A percentile compares a stretch with the other conserved stretches of the same genome.
Conservation (phyloP, 2,888 invertebrate genomes). For the Chrysomela aeneicollis region DNA sequence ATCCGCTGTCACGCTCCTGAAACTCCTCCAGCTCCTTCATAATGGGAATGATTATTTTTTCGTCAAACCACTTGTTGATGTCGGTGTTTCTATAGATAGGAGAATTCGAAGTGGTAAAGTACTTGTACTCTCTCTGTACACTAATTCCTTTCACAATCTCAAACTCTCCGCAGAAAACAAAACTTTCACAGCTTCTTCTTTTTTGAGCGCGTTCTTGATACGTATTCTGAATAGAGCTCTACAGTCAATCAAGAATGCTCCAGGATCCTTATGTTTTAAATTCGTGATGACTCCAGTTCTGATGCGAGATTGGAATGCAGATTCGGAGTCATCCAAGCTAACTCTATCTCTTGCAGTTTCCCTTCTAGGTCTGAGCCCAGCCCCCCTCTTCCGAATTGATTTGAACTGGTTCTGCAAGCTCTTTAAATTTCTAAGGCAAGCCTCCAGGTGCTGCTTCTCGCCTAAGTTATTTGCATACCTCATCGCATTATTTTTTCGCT, state of each 20-base stretch:
- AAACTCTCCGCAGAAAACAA: constrained; percentile 39
- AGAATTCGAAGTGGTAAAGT: neutral
- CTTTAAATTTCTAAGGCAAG: too few relatives aligned
- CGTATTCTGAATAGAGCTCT: constrained; percentile 19
- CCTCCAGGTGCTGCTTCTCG: too few relatives aligned
- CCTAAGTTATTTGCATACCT: too few relatives aligned
- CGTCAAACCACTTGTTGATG: neutral
- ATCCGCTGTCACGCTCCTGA: too few relatives aligned
- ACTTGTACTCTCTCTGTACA: neutral
- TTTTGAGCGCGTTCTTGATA: constrained; percentile 26
- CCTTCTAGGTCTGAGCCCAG: too few relatives aligned
- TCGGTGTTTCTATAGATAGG: neutral
- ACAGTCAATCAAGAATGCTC: constrained; percentile 31
- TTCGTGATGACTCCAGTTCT: constrained; percentile 17
- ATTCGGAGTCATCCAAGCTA: constrained; percentile 12
- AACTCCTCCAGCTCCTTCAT: too few relatives aligned
- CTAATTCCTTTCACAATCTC: neutral
- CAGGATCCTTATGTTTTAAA: constrained; percentile 32
- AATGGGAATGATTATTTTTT: too few relatives aligned
- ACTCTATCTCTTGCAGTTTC: too few relatives aligned
- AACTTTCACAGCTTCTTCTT: constrained; percentile 39
- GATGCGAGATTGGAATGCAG: constrained; percentile 19
- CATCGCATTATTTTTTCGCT: too few relatives aligned
- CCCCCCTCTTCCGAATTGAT: too few relatives aligned
- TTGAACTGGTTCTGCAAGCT: too few relatives aligned